phyloP scores from a whole-genome alignment of 92 coral and sea anemone genomes.

The Actinernus sp. region DNA sequence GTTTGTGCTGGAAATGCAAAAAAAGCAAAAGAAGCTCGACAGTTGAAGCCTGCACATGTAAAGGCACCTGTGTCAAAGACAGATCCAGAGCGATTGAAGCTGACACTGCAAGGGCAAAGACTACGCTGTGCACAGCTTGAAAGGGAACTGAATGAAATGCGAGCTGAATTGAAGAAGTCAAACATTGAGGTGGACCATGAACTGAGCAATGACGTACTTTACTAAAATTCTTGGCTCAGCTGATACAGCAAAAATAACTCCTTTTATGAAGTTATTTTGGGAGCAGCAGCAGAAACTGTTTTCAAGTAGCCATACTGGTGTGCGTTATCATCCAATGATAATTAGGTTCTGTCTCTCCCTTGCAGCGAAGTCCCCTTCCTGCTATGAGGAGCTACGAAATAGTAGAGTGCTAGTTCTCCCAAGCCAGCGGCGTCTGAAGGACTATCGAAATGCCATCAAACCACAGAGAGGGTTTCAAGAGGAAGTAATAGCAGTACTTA shows the following conservation, averaged over 20 bases:
- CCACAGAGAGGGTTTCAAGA: too few relatives aligned
- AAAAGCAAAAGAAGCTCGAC: slow-evolving; percentile 46
- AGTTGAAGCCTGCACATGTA: slow-evolving; percentile 30
- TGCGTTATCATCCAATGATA: slow-evolving; percentile 67
- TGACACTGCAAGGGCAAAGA: slow-evolving; percentile 56
- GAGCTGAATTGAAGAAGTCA: slow-evolving; percentile 31
- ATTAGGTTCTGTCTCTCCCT: slow-evolving; percentile 49
- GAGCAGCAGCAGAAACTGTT: slow-evolving; percentile 56
- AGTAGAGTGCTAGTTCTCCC: slow-evolving; percentile 56
- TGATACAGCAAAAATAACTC: slow-evolving; percentile 41
- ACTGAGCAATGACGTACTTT: slow-evolving; percentile 52
- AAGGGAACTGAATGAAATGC: slow-evolving; percentile 36
- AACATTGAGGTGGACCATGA: slow-evolving; percentile 46
- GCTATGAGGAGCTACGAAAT: slow-evolving; percentile 58
- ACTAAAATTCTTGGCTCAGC: slow-evolving; percentile 18
- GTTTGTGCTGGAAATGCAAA: slow-evolving; percentile 19
- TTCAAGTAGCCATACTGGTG: slow-evolving; percentile 37
- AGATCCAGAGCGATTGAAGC: slow-evolving; percentile 55
- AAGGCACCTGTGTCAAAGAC: slow-evolving; percentile 64
- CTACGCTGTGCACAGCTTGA: slow-evolving; percentile 63
- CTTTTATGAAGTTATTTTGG: slow-evolving; percentile 67
- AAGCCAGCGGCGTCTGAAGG: slow-evolving; percentile 46
- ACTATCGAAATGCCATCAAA: slow-evolving; percentile 57
- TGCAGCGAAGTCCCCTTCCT: slow-evolving; percentile 53
- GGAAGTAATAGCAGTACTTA: too few relatives aligned